Base-by-base conservation (phyloP, 2,888 invertebrate genomes). In the Epirrhoe alternata region DNA sequence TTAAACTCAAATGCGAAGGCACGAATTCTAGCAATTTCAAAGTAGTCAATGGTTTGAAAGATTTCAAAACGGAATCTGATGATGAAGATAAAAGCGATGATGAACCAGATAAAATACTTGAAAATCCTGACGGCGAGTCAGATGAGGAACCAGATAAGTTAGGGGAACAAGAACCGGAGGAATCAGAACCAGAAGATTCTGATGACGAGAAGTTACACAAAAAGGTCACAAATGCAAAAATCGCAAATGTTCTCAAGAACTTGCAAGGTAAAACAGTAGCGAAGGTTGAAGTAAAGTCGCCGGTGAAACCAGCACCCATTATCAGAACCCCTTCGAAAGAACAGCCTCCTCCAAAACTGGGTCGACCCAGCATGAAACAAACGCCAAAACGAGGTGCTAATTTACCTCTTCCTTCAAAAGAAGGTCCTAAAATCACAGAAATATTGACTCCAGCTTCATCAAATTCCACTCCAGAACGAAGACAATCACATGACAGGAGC, bases 1-100 rank as follows among this genome's bases (percentile, higher is more conserved):
- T 93, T 1, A 93, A 92, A 76, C 74, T 93, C 4, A 93, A 90
- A 79, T 89, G 88, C n/a, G 92, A 92, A 68, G 92, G 92, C 0
- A 83, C 72, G 69, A 89, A 88, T 70, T 68, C 84, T 0, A 92
- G 89, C 71, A 86, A 85, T 1, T 92, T 93, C 66, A 90, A 90
- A 84, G 92, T 92, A 6, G 78, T 93, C 2, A 93, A 93, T 73
- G 93, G 93, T 4, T 78, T 93, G 4, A 91, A 86, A 82, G 90
- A 90, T 76, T 91, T 92, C 60, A 88, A 89, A 75, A 81, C 91
- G 14, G 68, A 64, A 61, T 90, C 92, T 14, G 92, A 92, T 68
- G 89, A 92, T 61, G 87, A 88, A 47, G 85, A 83, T 42, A 84
- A 77, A 50, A 62, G 58, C 24, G 88, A 88, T 73, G 87, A 81